A percentile compares a stretch with the other conserved stretches of the same genome.
phyloP scores from a whole-genome alignment of 2,113 vertebrate species.

The Brienomyrus brachyistius region DNA sequence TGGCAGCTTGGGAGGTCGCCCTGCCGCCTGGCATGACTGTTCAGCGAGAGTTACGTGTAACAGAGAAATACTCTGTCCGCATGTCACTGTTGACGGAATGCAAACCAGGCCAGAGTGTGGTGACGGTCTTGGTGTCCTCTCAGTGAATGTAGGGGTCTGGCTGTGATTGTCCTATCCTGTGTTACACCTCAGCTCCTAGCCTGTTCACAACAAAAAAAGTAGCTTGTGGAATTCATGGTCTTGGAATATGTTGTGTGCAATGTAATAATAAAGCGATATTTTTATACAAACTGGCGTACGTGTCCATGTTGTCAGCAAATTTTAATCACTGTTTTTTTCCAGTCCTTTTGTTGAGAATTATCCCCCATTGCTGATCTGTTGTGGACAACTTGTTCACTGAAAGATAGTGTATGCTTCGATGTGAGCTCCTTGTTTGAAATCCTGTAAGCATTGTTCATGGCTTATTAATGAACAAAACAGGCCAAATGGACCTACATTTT shows the following conservation, averaged over 20 bases:
- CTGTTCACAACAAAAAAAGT: conserved; percentile 52
- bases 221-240: conserved; percentile 76
- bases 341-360: not conserved
- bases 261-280: conserved; percentile 98
- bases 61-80: not conserved
- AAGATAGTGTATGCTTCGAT: not conserved
- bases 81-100: not conserved
- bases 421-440: not conserved
- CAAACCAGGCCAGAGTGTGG: not conserved
- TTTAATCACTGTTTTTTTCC: not conserved
- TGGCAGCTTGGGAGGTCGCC: not conserved
- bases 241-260: conserved; percentile 86
- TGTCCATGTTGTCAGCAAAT: conserved; percentile 42
- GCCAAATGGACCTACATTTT: not conserved
- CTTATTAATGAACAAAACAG: not conserved
- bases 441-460: not conserved
- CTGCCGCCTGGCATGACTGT: not conserved
- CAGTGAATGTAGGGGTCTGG: conserved; percentile 38
- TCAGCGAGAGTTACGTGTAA: not conserved
- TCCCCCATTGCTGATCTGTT: not conserved
- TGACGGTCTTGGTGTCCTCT: conserved; percentile 28
- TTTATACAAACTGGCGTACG: conserved; percentile 79
- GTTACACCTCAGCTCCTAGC: conserved; percentile 47
- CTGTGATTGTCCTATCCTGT: conserved; percentile 37
- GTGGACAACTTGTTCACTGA: not conserved